A percentile compares a stretch with the other conserved stretches of the same genome.
Evolutionary conservation across 2,797 vertebrate species (phyloP).

Genomic region (Sparus aurata): DNA sequence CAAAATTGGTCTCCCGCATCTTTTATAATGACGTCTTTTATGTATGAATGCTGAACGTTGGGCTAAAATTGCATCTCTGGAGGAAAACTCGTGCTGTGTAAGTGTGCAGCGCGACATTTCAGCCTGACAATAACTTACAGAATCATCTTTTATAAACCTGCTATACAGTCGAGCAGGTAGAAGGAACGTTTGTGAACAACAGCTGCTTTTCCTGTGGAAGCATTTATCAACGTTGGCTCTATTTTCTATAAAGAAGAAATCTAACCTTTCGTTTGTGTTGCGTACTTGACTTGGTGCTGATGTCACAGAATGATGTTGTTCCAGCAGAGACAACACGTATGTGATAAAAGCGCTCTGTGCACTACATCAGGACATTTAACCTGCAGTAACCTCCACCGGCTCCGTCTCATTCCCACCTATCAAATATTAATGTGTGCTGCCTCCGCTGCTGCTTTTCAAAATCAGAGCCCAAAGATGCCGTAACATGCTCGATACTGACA

Average conservation of each 20-base stretch:
- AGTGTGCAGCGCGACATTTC: not conserved
- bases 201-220: not conserved
- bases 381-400: too few species aligned
- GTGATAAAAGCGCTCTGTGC: too few species aligned
- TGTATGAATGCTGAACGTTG: conserved; percentile 3
- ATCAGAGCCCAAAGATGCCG: too few species aligned
- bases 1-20: conserved; percentile 34
- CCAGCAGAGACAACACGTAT: too few species aligned
- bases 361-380: too few species aligned
- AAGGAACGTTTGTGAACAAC: not conserved
- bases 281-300: not conserved
- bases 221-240: not conserved
- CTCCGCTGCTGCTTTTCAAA: too few species aligned
- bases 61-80: not conserved
- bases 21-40: conserved; percentile 1
- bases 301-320: not conserved
- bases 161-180: too few species aligned
- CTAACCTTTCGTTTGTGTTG: not conserved
- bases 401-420: too few species aligned
- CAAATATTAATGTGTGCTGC: too few species aligned
- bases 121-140: not conserved
- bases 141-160: not conserved
- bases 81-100: conserved; percentile 1
- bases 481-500: too few species aligned
- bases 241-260: not conserved